Base-by-base conservation (phyloP, 2,888 invertebrate species). In the Rhamphomyia laevipes region DNA sequence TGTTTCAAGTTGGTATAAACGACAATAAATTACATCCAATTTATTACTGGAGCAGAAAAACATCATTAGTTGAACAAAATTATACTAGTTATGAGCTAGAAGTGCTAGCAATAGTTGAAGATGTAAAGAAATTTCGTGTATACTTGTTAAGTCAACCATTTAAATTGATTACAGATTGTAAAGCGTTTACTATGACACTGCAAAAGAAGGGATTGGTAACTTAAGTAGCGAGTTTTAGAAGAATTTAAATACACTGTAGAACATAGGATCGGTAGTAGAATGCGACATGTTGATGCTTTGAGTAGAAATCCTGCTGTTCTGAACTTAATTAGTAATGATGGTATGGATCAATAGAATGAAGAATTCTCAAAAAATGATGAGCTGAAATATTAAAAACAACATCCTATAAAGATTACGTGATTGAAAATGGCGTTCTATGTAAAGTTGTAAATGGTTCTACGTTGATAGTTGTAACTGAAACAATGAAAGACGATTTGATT, bases 81-180 rank as follows among this genome's bases (percentile, higher is more conserved):
- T 62, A 59, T 47, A 58, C 59, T 37, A 59, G 57, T 42, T 64
- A 63, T 45, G 62, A 65, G 40, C 41, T 47, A 9, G 47, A 50
- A 21, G 37, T 44, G 1, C 18, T 46, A n/a, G 46, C 49, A 2
- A 35, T 49, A 7, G 43, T 49, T 17, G 1, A 49, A 21, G 55
- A 57, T 2, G 17, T 59, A 13, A 55, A 54, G 23, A 59, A 56
- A 38, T 60, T 58, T 42, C 40, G 58, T 2, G 48, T 57, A 18
- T 60, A 60, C 55, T 54, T 57, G 2, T 60, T 1, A 53, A 53
- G 21, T 44, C 49, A 38, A 17, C n/a, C 40, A 3, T 56, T 55
- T 35, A 54, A 55, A 43, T 38, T 57, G 5, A 47, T 56, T 12
- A 55, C 55, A n/a, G n/a, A n/a, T 31, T 55, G 53, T 43, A 45